phyloP scores from a whole-genome alignment of 2,888 invertebrate species.

The Adineta ricciae region DNA sequence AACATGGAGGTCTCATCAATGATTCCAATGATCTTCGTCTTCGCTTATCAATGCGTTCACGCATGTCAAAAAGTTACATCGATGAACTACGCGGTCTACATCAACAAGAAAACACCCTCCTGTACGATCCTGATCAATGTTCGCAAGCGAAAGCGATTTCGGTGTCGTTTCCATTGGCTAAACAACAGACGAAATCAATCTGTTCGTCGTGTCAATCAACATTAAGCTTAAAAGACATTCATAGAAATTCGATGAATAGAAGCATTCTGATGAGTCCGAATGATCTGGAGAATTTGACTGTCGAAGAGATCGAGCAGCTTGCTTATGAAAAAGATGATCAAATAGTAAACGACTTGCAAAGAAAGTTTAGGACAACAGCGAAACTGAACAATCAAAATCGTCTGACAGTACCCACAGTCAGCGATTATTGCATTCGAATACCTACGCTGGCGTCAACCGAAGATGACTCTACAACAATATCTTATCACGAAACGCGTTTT shows the following conservation, averaged over 20 bases:
- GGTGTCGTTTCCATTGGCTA: neutral
- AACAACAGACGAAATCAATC: neutral
- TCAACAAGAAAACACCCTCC: neutral
- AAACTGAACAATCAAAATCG: neutral
- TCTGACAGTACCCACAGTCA: neutral
- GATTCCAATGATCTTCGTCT: neutral
- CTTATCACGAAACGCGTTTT: neutral
- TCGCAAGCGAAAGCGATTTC: neutral
- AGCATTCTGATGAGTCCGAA: neutral
- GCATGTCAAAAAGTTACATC: slow-evolving; percentile 30
- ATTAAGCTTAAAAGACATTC: neutral
- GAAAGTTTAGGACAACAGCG: neutral
- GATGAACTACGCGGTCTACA: slow-evolving; percentile 15
- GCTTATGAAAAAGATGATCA: neutral
- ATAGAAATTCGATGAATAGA: neutral
- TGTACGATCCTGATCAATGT: neutral
- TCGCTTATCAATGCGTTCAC: slow-evolving; percentile 18
- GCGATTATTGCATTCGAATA: neutral
- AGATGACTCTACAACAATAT: neutral
- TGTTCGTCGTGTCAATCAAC: neutral
- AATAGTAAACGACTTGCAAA: neutral
- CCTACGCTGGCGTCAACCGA: no score
- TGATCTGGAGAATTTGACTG: neutral
- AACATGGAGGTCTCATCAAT: neutral
- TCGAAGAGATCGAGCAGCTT: neutral